A percentile compares a stretch with the other conserved stretches of the same genome.
phyloP scores from a whole-genome alignment of 2,888 invertebrate genomes.

The Copidosoma aretas region DNA sequence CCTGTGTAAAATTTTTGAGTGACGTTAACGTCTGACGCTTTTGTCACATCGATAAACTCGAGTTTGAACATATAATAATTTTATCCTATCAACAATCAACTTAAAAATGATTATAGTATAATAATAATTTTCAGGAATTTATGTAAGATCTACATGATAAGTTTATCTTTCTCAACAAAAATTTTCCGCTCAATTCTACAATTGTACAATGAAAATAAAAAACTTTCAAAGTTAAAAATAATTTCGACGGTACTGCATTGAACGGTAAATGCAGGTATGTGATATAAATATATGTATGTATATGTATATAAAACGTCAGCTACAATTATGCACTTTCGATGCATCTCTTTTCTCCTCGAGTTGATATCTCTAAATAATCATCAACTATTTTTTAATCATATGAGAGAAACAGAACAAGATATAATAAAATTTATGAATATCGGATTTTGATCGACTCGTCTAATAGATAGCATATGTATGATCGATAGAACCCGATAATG shows the following conservation, averaged over 20 bases:
- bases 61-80: slow-evolving; percentile 30
- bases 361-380: slow-evolving; percentile 16
- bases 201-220: not conserved
- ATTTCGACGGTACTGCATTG: slow-evolving; percentile 24
- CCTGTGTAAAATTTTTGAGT: slow-evolving; percentile 36
- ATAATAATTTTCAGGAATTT: slow-evolving; percentile 19
- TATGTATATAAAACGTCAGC: slow-evolving; percentile 21
- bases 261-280: slow-evolving; percentile 24
- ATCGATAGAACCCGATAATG: not conserved
- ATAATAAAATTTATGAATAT: slow-evolving; percentile 47
- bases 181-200: slow-evolving; percentile 2
- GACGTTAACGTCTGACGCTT: slow-evolving; percentile 38
- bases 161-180: slow-evolving; percentile 19
- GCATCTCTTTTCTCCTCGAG: not conserved
- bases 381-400: slow-evolving; percentile 52
- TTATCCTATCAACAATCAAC: slow-evolving; percentile 34
- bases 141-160: no score
- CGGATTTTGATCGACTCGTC: not conserved
- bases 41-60: slow-evolving; percentile 34
- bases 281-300: not conserved
- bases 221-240: not conserved
- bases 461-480: not conserved
- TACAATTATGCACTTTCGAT: not conserved
- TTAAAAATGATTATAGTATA: slow-evolving; percentile 25
- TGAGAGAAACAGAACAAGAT: slow-evolving; percentile 54